These are phyloP conservation scores for Dicranocentrus wangi DNA, from an alignment of 2,888 invertebrate genomes.

Conservation along the genomic window DNA sequence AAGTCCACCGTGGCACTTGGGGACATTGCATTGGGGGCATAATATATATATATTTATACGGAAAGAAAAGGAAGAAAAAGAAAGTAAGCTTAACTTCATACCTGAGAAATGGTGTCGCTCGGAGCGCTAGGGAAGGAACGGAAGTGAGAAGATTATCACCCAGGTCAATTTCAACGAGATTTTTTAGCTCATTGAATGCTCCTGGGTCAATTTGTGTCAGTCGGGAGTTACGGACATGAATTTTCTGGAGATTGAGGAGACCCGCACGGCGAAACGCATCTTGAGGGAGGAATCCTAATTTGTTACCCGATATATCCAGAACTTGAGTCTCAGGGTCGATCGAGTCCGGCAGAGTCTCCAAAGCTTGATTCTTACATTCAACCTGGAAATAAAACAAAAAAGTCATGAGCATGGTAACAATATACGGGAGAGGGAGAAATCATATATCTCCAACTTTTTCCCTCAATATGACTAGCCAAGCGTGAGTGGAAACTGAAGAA, in stretches of 20 bases:
- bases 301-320: constrained; percentile 90
- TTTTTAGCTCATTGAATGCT: constrained; percentile 89
- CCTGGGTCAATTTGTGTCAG: constrained; percentile 89
- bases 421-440: not conserved
- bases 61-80: not conserved
- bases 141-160: constrained; percentile 87
- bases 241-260: constrained; percentile 88
- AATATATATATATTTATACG: no score
- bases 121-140: constrained; percentile 86
- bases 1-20: no score
- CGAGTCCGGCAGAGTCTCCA: constrained; percentile 88
- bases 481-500: constrained; percentile 13
- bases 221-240: constrained; percentile 87
- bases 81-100: constrained; percentile 44
- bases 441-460: not conserved
- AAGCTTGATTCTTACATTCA: constrained; percentile 88
- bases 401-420: not conserved
- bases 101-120: constrained; percentile 86
- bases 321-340: constrained; percentile 93
- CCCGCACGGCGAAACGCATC: constrained; percentile 88
- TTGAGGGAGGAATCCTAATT: constrained; percentile 86
- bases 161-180: constrained; percentile 91
- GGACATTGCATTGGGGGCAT: no score
- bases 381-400: constrained; percentile 74
- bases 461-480: not conserved